Conservation (phyloP, 2,113 vertebrate species). For the Nestor notabilis region DNA sequence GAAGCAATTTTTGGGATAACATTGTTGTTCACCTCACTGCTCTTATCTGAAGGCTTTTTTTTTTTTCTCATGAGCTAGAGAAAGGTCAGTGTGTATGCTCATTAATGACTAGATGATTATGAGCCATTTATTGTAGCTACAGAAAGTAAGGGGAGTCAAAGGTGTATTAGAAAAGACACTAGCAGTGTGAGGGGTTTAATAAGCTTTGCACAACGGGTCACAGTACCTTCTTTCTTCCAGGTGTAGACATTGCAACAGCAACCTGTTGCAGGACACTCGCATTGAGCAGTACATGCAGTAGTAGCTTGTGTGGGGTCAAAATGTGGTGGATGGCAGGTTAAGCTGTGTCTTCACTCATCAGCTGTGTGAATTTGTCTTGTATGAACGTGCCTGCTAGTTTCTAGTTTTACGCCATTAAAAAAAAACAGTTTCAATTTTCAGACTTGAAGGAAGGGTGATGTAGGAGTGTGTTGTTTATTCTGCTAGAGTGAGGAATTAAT, state of each 20-base stretch:
- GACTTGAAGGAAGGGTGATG: background rate
- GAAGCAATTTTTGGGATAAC: background rate
- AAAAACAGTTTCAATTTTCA: background rate
- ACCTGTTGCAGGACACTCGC: background rate
- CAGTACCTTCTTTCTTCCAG: background rate
- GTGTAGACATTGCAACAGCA: background rate
- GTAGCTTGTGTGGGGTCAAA: background rate
- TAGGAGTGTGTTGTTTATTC: background rate
- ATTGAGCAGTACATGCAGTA: background rate
- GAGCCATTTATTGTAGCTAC: background rate
- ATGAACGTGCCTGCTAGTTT: background rate
- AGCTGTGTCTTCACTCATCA: background rate
- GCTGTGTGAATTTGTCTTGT: background rate
- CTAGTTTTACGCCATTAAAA: background rate
- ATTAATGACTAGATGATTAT: background rate
- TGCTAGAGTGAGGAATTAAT: background rate
- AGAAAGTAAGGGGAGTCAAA: background rate
- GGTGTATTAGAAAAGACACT: background rate
- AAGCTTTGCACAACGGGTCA: background rate
- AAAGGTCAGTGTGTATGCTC: background rate
- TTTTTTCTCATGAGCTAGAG: background rate
- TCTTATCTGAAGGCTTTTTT: background rate
- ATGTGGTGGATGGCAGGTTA: background rate
- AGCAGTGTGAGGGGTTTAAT: background rate
- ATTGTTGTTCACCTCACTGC: background rate